Evolutionary conservation across 2,797 vertebrate genomes (phyloP), one percentile per base, ranked within the genome.

Genomic region (Malurus splendens): DNA sequence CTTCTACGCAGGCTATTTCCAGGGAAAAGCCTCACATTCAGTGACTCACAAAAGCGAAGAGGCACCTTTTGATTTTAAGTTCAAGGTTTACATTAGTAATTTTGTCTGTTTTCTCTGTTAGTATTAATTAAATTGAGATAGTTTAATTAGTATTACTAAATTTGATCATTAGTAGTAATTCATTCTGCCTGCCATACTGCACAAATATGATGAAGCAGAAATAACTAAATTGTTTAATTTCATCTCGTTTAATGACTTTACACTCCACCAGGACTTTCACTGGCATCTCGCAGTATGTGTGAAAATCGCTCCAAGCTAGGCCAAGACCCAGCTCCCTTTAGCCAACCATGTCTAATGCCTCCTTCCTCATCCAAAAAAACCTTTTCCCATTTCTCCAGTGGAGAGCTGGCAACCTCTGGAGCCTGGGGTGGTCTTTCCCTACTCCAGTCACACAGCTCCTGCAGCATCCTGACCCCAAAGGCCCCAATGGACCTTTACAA

Each of bases 51-150:
- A 93, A 94, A 86, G 92, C 32, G 1, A 82, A 68, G 91, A 90
- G 75, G 74, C 90, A 95, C 95, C 93, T 96, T 96, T 94, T 94
- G 93, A 90, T 94, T 97, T 96, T 93, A 93, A 96, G 96, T 96
- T 97, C 96, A 96, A 90, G 92, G 94, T 97, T 97, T 96, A 94
- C 94, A 92, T 92, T 93, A 91, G 95, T 88, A 96, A 96, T 96
- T 96, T 94, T 87, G 81, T 93, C 90, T 96, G 87, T 96, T 97
- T 95, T 93, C 94, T 95, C 65, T 95, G 93, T 94, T 93, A 86
- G 33, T 93, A 94, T 96, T 96, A 96, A 96, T 95, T 96, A 97
- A 93, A 94, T 94, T 93, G 94, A 96, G 93, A 95, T 94, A 86
- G 92, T 96, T 96, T 96, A 96, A 96, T 97, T 95, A 96, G 91